Conservation (phyloP, 1,140 invertebrate species). For the Atta cephalotes region DNA sequence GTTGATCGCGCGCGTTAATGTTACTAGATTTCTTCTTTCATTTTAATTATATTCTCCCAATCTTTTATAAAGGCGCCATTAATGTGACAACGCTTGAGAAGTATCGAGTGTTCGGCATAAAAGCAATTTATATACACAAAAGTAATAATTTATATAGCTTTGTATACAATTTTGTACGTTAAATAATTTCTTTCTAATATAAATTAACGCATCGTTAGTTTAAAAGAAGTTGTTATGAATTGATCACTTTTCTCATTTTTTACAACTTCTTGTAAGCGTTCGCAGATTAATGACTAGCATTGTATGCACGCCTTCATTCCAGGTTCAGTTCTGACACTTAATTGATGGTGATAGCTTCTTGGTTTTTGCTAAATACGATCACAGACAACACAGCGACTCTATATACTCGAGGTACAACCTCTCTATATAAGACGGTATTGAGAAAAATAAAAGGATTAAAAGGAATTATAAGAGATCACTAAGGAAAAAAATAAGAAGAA, state of each 20-base stretch:
- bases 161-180: conserved; percentile 1
- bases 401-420: not conserved
- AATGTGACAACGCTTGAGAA: conserved; percentile 9
- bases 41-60: conserved; percentile 2
- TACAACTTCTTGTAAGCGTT: not conserved
- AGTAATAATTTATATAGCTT: no score
- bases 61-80: not conserved
- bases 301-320: not conserved
- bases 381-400: no score
- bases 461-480: not conserved
- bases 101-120: not conserved
- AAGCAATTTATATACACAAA: not conserved
- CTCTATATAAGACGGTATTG: not conserved
- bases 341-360: not conserved
- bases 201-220: not conserved
- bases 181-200: not conserved
- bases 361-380: not conserved
- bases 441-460: not conserved
- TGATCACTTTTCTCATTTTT: not conserved
- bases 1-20: not conserved
- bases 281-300: conserved; percentile 1
- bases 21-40: not conserved
- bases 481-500: conserved; percentile 3
- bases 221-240: not conserved
- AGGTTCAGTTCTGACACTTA: not conserved